Evolutionary conservation across 2,113 vertebrate species (phyloP).

Genomic region (Coryphaenoides rupestris): DNA sequence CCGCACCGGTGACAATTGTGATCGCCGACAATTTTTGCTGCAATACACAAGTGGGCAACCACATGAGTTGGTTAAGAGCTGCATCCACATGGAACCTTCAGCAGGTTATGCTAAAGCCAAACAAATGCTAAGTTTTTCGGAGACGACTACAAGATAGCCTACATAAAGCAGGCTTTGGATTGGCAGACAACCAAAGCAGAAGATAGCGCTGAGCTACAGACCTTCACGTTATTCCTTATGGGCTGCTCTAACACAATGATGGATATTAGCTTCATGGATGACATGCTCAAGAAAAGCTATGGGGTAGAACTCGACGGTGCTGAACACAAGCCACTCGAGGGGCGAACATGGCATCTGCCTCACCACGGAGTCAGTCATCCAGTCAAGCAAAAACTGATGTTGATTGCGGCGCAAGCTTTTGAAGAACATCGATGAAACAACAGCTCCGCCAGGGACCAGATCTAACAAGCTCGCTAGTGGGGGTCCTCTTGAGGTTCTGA

Average conservation of each 20-base stretch:
- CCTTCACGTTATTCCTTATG: slow-evolving; percentile 13
- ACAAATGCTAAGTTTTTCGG: slow-evolving; percentile 27
- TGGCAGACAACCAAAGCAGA: slow-evolving; percentile 3
- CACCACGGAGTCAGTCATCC: slow-evolving; percentile 23
- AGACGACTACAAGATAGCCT: slow-evolving; percentile 20
- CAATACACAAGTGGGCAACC: slow-evolving; percentile 31
- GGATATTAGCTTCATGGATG: slow-evolving; percentile 25
- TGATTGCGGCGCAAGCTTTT: slow-evolving; percentile 20
- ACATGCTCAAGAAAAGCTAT: background rate
- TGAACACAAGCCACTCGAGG: background rate
- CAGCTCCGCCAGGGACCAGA: too few relatives aligned
- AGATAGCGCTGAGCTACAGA: slow-evolving; percentile 10
- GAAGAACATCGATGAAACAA: slow-evolving; percentile 19
- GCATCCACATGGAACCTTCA: too few relatives aligned
- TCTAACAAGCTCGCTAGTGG: too few relatives aligned
- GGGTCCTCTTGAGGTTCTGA: too few relatives aligned
- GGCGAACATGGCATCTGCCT: slow-evolving; percentile 15
- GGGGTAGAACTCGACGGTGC: background rate
- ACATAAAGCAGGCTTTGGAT: too few relatives aligned
- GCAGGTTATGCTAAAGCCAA: slow-evolving; percentile 27
- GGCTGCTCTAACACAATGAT: slow-evolving; percentile 10
- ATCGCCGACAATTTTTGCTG: slow-evolving; percentile 9
- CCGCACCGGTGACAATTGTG: slow-evolving; percentile 10
- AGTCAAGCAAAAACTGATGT: too few relatives aligned
- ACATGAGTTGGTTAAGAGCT: too few relatives aligned